A percentile compares a stretch with the other conserved stretches of the same genome.
Evolutionary conservation across 2,797 vertebrate genomes (phyloP).

Genomic region (Rhadinocentrus ornatus): DNA sequence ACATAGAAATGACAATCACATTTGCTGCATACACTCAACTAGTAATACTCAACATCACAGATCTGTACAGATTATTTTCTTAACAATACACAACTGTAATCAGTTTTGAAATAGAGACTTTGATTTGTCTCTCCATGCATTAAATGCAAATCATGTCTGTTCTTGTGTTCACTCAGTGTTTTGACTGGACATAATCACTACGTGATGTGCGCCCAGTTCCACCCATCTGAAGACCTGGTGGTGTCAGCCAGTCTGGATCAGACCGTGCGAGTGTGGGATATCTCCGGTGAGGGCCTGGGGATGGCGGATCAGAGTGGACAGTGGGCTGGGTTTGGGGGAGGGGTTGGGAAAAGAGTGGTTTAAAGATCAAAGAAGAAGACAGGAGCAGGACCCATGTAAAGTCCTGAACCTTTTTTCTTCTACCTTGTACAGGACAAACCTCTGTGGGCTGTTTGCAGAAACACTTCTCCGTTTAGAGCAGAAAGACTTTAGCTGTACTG

Average conservation of each 20-base stretch:
- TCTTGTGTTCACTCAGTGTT: conserved; percentile 80
- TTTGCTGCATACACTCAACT: neutral
- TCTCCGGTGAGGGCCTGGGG: conserved; percentile 91
- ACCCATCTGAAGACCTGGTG: conserved; percentile 95
- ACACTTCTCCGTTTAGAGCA: conserved; percentile 62
- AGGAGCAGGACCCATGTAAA: conserved; percentile 20
- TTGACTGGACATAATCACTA: conserved; percentile 98
- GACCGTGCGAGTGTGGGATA: conserved; percentile 99
- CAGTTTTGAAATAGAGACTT: neutral
- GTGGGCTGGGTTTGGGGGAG: conserved; percentile 42
- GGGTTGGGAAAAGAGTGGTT: conserved; percentile 53
- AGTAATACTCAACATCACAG: neutral
- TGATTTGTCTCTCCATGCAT: neutral
- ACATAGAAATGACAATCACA: neutral
- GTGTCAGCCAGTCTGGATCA: conserved; percentile 97
- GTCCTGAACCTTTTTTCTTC: conserved; percentile 58
- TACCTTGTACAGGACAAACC: conserved; percentile 71
- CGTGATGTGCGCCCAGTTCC: conserved; percentile 98
- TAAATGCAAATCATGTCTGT: neutral
- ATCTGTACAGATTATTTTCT: no score
- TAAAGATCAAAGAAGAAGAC: conserved; percentile 41
- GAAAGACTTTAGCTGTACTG: neutral
- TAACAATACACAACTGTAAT: no score
- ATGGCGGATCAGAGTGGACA: conserved; percentile 45
- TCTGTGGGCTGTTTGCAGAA: conserved; percentile 79